Percentiles rank a stretch among this genome's conserved stretches.
Conservation (phyloP, 1,140 invertebrate species). For the Lepeophtheirus salmonis region DNA sequence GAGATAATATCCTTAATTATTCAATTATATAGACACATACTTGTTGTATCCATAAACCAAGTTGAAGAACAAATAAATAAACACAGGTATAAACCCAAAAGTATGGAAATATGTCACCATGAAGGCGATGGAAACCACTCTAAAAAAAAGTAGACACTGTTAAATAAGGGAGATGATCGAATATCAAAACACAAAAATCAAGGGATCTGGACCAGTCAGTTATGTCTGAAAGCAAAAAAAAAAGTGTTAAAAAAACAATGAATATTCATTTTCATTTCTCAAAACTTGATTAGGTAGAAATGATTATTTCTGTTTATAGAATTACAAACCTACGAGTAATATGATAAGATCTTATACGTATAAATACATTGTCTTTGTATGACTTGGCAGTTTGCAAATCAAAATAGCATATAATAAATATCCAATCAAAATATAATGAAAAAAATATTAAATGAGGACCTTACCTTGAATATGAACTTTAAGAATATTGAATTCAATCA, state of each 20-base stretch:
- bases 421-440: too few relatives aligned
- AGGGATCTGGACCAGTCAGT: neutral
- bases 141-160: neutral
- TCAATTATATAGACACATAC: neutral
- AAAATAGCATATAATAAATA: too few relatives aligned
- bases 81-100: neutral
- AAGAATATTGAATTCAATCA: constrained; percentile 2
- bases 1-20: neutral
- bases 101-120: constrained; percentile 2
- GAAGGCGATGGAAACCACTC: constrained; percentile 4
- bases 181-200: neutral
- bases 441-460: neutral
- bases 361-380: too few relatives aligned
- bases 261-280: too few relatives aligned
- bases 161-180: neutral
- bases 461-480: constrained; percentile 1
- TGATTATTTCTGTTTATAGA: too few relatives aligned
- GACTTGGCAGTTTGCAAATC: too few relatives aligned
- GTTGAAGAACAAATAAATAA: neutral
- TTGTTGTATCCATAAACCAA: neutral
- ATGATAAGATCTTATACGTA: too few relatives aligned
- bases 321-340: too few relatives aligned
- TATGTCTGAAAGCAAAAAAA: neutral
- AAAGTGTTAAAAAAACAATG: too few relatives aligned
- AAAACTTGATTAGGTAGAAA: too few relatives aligned